Percentiles rank a stretch among this genome's conserved stretches.
These are phyloP conservation scores for Limnephilus lunatus DNA, from an alignment of 2,888 invertebrate species.

Conservation along the genomic window DNA sequence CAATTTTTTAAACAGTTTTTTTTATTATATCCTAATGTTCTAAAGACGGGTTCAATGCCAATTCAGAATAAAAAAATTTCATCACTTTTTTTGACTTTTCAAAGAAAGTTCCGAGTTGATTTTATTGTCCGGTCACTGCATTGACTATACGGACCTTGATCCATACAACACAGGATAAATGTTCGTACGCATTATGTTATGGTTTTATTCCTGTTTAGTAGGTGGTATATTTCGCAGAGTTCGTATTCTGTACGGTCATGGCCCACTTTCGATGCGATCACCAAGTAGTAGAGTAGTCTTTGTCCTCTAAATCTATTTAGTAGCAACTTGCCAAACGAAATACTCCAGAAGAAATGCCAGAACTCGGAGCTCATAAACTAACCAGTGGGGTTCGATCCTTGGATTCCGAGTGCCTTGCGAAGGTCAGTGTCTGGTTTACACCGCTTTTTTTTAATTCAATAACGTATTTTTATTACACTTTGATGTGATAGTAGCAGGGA, in stretches of 20 bases:
- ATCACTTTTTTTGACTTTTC: too few relatives aligned
- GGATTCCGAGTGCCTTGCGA: neutral
- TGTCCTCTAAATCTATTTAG: neutral
- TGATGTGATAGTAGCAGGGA: neutral
- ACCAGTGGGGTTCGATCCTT: neutral
- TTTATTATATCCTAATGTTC: too few relatives aligned
- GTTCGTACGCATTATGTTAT: neutral
- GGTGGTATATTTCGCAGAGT: neutral
- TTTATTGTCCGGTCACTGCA: too few relatives aligned
- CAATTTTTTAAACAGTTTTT: too few relatives aligned
- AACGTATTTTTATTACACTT: neutral
- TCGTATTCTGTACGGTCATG: conserved; percentile 17
- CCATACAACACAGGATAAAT: too few relatives aligned
- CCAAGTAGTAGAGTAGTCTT: neutral
- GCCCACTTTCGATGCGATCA: neutral
- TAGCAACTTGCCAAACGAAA: conserved; percentile 20
- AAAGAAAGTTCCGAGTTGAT: too few relatives aligned
- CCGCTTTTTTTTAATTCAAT: neutral
- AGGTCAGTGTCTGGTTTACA: neutral
- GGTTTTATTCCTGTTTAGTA: neutral
- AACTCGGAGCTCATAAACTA: neutral
- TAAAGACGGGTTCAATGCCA: too few relatives aligned
- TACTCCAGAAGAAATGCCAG: neutral
- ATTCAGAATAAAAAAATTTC: too few relatives aligned
- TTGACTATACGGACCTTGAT: too few relatives aligned